Evolutionary conservation across 2,797 vertebrate genomes (phyloP).

Genomic region (Acridotheres tristis): DNA sequence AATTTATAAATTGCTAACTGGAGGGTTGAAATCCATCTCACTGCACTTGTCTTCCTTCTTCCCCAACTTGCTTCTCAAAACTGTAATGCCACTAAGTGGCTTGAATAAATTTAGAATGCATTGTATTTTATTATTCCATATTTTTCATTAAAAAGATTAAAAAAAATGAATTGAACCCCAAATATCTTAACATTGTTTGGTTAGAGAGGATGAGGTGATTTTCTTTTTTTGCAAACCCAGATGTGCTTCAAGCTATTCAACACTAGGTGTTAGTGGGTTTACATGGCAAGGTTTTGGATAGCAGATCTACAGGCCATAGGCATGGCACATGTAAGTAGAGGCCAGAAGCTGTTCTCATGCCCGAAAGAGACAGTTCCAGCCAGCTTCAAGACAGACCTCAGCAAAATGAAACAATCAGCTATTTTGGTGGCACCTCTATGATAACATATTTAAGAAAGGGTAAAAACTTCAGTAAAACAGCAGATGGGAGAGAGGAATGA

Average conservation of each 20-base stretch:
- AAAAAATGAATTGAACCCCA: neutral
- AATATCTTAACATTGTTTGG: neutral
- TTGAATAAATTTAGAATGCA: neutral
- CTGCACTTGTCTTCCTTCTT: neutral
- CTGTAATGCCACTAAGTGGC: neutral
- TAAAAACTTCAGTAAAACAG: neutral
- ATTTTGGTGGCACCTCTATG: rapidly evolving
- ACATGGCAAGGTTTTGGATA: neutral
- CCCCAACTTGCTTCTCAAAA: neutral
- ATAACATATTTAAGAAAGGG: neutral
- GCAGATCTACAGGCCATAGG: neutral
- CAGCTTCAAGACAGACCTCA: rapidly evolving
- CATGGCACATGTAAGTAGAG: neutral
- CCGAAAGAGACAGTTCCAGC: neutral
- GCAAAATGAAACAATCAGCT: neutral
- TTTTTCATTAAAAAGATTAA: neutral
- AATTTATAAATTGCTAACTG: neutral
- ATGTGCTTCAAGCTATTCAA: neutral
- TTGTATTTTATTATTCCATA: neutral
- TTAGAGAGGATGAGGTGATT: neutral
- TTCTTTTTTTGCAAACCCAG: neutral
- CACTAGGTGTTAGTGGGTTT: neutral
- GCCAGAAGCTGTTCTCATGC: neutral
- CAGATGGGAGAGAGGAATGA: neutral
- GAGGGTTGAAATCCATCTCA: neutral